Conservation (phyloP, 2,113 vertebrate species). For the Oxyruncus cristatus region DNA sequence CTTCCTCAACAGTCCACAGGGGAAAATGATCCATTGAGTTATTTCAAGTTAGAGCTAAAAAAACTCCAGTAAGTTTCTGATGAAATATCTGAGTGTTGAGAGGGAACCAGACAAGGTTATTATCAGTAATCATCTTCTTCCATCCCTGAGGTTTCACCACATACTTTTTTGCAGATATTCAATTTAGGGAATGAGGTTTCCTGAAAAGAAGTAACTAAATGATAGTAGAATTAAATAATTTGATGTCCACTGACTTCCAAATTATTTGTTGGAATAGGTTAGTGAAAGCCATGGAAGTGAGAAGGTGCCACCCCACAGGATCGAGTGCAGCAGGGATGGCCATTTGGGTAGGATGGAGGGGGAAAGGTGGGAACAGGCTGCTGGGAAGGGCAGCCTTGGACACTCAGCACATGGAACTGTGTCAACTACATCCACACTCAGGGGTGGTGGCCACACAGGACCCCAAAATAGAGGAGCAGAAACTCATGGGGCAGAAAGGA, state of each 20-base stretch:
- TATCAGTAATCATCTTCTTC: not conserved
- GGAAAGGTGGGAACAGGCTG: not conserved
- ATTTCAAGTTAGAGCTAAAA: not conserved
- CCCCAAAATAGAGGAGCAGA: not conserved
- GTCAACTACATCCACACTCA: no score
- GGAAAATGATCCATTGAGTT: not conserved
- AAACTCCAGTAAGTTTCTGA: not conserved
- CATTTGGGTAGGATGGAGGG: accelerated
- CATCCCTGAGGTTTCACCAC: not conserved
- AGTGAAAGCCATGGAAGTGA: not conserved
- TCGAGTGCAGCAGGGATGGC: accelerated
- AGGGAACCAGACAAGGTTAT: not conserved
- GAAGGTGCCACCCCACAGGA: not conserved
- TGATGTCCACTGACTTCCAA: not conserved
- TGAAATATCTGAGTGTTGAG: not conserved
- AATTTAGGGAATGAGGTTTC: not conserved
- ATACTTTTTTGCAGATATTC: not conserved
- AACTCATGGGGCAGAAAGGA: accelerated
- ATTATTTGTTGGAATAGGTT: not conserved
- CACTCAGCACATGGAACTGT: no score
- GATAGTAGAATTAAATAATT: not conserved
- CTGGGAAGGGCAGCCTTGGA: no score
- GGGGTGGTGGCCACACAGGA: not conserved
- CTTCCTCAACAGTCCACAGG: not conserved
- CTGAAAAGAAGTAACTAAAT: not conserved